phyloP scores from a whole-genome alignment of 2,113 vertebrate species.

The Oreochromis niloticus region DNA sequence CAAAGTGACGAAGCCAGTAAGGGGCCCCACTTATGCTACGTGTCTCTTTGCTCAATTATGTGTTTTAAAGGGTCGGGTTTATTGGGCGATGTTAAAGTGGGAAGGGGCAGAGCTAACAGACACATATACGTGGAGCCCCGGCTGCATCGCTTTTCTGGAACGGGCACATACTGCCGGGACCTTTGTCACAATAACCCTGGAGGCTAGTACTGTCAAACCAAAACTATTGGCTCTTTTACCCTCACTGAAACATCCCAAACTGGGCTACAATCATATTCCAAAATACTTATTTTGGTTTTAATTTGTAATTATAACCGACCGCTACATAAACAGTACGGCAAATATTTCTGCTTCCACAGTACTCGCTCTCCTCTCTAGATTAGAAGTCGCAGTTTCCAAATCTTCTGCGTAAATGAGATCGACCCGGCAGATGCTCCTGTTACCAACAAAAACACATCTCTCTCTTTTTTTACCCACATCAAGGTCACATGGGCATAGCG shows the following conservation, averaged over 20 bases:
- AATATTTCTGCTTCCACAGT: slow-evolving; percentile 92
- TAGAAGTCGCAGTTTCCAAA: background rate
- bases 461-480: slow-evolving; percentile 79
- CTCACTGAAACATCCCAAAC: background rate
- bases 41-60: slow-evolving; percentile 76
- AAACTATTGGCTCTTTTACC: slow-evolving; percentile 78
- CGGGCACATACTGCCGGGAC: slow-evolving; percentile 93
- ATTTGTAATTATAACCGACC: background rate
- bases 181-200: slow-evolving; percentile 64
- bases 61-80: background rate
- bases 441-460: slow-evolving; percentile 77
- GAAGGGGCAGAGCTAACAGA: slow-evolving; percentile 73
- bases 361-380: slow-evolving; percentile 64
- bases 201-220: slow-evolving; percentile 88
- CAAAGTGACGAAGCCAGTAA: slow-evolving; percentile 89
- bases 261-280: rapidly evolving
- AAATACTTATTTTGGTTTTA: background rate
- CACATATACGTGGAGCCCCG: slow-evolving; percentile 81
- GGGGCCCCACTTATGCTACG: slow-evolving; percentile 78
- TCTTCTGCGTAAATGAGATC: background rate
- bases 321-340: background rate
- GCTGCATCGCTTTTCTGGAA: slow-evolving; percentile 96
- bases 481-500: slow-evolving; percentile 76
- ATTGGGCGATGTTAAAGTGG: background rate
- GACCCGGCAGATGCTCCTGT: slow-evolving; percentile 95